Base-by-base conservation (phyloP, 2,888 invertebrate genomes). In the Biston stratarius region DNA sequence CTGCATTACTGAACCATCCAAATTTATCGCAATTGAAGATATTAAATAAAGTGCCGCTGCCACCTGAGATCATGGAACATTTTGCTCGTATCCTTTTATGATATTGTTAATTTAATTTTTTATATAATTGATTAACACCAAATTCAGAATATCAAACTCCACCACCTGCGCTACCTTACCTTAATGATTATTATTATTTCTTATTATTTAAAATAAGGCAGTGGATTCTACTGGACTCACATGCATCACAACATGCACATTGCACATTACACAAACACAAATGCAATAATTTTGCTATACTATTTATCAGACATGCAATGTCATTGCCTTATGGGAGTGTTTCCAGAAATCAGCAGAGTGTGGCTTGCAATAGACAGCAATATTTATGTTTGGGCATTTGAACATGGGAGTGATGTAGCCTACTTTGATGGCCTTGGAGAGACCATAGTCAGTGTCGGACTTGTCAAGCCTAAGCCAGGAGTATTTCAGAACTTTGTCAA, bases 361-460 rank as follows among this genome's bases (percentile, higher is more conserved):
- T 99, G 99, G 99, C 94, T 99, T 63, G 98, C 99, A 6, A 98
- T 99, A 76, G 99, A 99, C 86, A 99, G 98, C 79, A 99, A 99
- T 91, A 97, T 99, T 77, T 99, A 99, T 94, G 96, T 99, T 44
- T 99, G 99, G 99, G 97, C 98, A 36, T 99, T 98, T 92, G 98
- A 99, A 89, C 97, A 98, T 90, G 97, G 98, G 58, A 96, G 97
- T 70, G 99, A 99, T 94, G 96, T 99, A 36, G 99, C 99, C 0
- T 99, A 98, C 89, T 99, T 97, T 91, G 99, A 99, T 95, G 99
- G 99, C 0, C 94, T 99, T 0, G 97, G 96, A 76, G 99, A 99
- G 88, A 97, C 99, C 0, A 99, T 99, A 81, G 95, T 99, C 55
- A 97, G 98, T 86, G 99, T 99, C 62, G 99, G 98, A 1, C 91